These are phyloP conservation scores for Anolis sagrei DNA, from an alignment of 2,113 vertebrate species.

Conservation along the genomic window DNA sequence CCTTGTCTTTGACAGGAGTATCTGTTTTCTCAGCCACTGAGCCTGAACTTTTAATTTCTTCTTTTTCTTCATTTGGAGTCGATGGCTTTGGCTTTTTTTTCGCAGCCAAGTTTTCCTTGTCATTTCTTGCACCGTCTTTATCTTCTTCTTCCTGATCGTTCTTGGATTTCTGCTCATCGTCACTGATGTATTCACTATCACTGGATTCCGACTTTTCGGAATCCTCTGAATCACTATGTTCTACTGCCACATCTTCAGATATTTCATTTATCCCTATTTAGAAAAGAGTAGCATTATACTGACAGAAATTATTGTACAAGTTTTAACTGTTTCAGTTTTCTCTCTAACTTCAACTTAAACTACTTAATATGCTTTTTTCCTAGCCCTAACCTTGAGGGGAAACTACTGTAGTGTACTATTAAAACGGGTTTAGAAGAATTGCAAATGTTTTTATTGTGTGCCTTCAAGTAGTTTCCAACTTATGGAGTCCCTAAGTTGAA, in stretches of 20 bases:
- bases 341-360: too few relatives aligned
- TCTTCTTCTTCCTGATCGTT: conserved; percentile 84
- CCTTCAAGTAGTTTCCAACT: too few relatives aligned
- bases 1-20: conserved; percentile 80
- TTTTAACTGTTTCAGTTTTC: too few relatives aligned
- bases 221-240: conserved; percentile 95
- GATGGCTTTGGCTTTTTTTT: conserved; percentile 83
- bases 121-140: conserved; percentile 81
- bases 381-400: too few relatives aligned
- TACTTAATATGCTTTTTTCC: too few relatives aligned
- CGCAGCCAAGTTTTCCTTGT: conserved; percentile 75
- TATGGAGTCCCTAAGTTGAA: too few relatives aligned
- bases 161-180: conserved; percentile 92
- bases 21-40: conserved; percentile 79
- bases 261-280: conserved; percentile 94
- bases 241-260: conserved; percentile 92
- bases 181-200: conserved; percentile 91
- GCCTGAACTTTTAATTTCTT: conserved; percentile 76
- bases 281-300: conserved; percentile 47
- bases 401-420: too few relatives aligned
- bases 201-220: conserved; percentile 96
- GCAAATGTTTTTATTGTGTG: too few relatives aligned
- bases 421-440: too few relatives aligned
- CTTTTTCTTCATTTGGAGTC: conserved; percentile 81
- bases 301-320: too few relatives aligned